Base-by-base conservation (phyloP, 2,888 invertebrate species). In the Parnassius orleans region DNA sequence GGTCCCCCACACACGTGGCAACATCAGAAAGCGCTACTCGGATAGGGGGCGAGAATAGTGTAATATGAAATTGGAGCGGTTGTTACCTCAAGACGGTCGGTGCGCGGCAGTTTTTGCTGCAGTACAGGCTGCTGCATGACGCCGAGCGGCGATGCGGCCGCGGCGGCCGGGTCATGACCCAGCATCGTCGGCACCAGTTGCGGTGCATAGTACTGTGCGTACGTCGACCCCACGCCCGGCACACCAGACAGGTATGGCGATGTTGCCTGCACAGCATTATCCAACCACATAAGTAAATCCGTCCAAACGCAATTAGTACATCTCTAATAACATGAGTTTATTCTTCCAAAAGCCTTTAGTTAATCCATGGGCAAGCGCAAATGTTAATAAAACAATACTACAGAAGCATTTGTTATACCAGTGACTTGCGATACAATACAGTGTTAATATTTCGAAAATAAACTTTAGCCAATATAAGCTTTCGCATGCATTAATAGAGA, bases 21-120 rank as follows among this genome's bases (percentile, higher is more conserved):
- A 83, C 78, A 85, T 80, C 75, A 75, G 80, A 79, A 85, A 87
- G 84, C 86, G 68, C 83, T 86, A 86, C 78, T 79, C 72, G 75
- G 78, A 63, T 50, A 50, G 78, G 76, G 73, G 77, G 78, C 67
- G 58, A 64, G 53, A 56, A 53, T 59, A 53, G 63, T 53, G 43
- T 53, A 74, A 77, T 77, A 80, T 79, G 75, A 62, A 78, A 78
- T 80, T 75, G 80, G 64, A 60, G 51, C 66, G 54, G 64, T 64
- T 67, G 95, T 94, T 94, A 98, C 98, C 98, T 98, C 98, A 93
- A 98, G 95, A 93, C 98, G 95, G 93, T 98, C 98, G 86, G 97
- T 96, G 92, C 98, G 95, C 78, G 97, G 96, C 94, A 98, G 94
- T 93, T 98, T 98, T 93, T 98, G 98, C 92, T 97, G 92, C 95